Conservation (phyloP, 2,113 vertebrate genomes). For the Plestiodon gilberti region DNA sequence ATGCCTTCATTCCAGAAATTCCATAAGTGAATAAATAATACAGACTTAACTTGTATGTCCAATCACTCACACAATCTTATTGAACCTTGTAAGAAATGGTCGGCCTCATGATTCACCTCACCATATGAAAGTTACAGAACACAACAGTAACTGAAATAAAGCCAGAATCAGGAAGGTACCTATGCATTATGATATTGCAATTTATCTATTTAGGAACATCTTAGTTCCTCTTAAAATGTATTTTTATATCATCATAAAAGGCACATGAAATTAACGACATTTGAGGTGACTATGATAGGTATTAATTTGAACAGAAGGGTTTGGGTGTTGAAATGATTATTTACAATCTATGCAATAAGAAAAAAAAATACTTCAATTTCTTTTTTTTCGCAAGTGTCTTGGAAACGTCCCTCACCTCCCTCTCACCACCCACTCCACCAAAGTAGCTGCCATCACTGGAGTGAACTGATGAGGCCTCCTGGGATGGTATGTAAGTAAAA, state of each 20-base stretch:
- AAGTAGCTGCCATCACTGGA: background rate
- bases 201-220: background rate
- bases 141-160: background rate
- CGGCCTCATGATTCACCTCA: too few species aligned
- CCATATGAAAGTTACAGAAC: background rate
- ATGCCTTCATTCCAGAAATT: background rate
- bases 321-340: background rate
- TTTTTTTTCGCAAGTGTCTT: background rate
- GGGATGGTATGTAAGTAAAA: constrained; percentile 24
- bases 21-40: background rate
- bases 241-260: background rate
- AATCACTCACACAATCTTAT: too few species aligned
- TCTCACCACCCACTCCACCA: background rate
- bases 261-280: background rate
- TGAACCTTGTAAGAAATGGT: background rate
- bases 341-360: background rate
- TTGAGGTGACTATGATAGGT: background rate
- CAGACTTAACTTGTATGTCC: background rate
- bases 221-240: too few species aligned
- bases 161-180: background rate
- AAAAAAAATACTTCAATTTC: background rate
- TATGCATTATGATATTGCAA: background rate
- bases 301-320: background rate
- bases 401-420: background rate
- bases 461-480: constrained; percentile 27